A percentile compares a stretch with the other conserved stretches of the same genome.
phyloP scores from a whole-genome alignment of 2,888 invertebrate species.

The Helobdella robusta region DNA sequence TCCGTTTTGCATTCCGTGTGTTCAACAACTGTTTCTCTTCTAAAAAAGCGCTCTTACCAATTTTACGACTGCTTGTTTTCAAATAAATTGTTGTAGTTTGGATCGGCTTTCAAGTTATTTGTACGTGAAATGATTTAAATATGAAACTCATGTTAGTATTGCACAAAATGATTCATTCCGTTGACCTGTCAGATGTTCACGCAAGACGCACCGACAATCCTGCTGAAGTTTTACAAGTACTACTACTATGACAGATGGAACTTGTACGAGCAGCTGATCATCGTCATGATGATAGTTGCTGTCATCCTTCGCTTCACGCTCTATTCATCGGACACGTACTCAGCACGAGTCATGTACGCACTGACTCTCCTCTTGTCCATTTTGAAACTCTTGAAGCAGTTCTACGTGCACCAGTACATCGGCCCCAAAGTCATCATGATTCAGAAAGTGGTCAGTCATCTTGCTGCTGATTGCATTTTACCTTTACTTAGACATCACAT shows the following conservation, averaged over 20 bases:
- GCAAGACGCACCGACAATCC: constrained; percentile 39
- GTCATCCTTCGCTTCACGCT: constrained; percentile 42
- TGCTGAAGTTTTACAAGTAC: constrained; percentile 42
- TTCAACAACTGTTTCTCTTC: too few relatives aligned
- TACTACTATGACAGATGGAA: constrained; percentile 46
- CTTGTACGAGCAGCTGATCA: constrained; percentile 43
- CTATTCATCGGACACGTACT: constrained; percentile 34
- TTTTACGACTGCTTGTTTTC: too few relatives aligned
- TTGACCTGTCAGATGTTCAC: constrained; percentile 37
- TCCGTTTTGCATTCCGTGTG: too few relatives aligned
- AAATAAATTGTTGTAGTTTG: too few relatives aligned
- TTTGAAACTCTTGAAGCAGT: constrained; percentile 45
- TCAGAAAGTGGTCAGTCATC: constrained; percentile 43
- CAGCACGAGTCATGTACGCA: constrained; percentile 43
- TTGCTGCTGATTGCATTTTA: too few relatives aligned
- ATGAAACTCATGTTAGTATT: too few relatives aligned
- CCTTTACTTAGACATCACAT: too few relatives aligned
- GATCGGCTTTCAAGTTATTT: too few relatives aligned
- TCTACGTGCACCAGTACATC: constrained; percentile 45
- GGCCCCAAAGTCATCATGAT: constrained; percentile 51
- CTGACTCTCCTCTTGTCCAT: constrained; percentile 44
- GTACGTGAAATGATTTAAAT: too few relatives aligned
- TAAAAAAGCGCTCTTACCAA: too few relatives aligned
- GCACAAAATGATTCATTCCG: not conserved
- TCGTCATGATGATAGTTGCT: constrained; percentile 41